Conservation (phyloP, 2,113 vertebrate genomes). For the Peromyscus californicus region DNA sequence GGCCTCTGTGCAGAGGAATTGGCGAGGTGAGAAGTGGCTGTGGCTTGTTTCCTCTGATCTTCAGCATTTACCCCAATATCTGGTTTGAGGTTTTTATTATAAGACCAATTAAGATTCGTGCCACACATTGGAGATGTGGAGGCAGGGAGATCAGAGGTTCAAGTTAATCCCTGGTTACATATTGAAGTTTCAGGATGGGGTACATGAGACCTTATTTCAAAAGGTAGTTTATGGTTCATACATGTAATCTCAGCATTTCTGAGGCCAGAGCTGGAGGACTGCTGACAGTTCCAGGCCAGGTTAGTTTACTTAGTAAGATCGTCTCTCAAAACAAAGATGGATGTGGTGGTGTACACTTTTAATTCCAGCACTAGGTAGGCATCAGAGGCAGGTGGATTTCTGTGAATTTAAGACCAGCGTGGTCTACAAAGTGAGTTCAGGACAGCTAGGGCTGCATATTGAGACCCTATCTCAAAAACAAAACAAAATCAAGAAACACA, state of each 20-base stretch:
- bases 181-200: neutral
- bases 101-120: no score
- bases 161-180: neutral
- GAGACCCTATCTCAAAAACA: neutral
- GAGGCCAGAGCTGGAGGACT: neutral
- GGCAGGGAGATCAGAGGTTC: neutral
- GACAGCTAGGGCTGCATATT: no score
- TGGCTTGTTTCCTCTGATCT: no score
- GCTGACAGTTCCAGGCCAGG: neutral
- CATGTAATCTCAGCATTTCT: neutral
- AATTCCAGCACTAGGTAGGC: neutral
- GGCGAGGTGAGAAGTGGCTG: no score
- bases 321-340: neutral
- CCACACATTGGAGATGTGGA: neutral
- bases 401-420: neutral
- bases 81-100: no score
- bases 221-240: neutral
- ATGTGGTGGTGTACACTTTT: neutral
- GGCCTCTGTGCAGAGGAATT: no score
- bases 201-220: neutral
- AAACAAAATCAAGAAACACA: neutral
- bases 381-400: neutral
- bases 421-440: neutral
- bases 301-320: neutral
- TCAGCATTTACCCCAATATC: no score